Percentiles rank a stretch among this genome's conserved stretches.
These are phyloP conservation scores for Nemotelus nigrinus DNA, from an alignment of 2,888 invertebrate species.

Conservation along the genomic window DNA sequence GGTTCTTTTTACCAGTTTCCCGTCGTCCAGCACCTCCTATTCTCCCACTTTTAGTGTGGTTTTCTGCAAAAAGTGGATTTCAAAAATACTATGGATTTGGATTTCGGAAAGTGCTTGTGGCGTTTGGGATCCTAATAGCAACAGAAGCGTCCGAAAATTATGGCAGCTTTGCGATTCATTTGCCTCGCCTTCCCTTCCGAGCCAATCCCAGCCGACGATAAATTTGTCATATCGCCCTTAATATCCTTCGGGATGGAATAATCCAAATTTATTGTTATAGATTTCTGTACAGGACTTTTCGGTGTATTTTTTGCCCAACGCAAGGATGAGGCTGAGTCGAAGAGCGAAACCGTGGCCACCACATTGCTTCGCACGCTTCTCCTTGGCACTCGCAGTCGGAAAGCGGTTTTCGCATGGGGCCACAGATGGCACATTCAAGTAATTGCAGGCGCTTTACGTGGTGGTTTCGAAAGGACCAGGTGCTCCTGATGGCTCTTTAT, in stretches of 20 bases:
- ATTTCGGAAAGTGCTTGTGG: slow-evolving; percentile 15
- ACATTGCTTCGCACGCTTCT: slow-evolving; percentile 24
- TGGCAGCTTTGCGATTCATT: slow-evolving; percentile 51
- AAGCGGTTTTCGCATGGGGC: slow-evolving; percentile 48
- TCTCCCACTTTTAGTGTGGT: too few relatives aligned
- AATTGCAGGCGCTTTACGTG: slow-evolving; percentile 50
- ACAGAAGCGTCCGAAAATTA: slow-evolving; percentile 41
- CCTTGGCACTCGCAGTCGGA: slow-evolving; percentile 40
- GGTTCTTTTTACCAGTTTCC: slow-evolving; percentile 21
- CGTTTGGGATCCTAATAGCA: slow-evolving; percentile 27
- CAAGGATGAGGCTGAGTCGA: slow-evolving; percentile 9
- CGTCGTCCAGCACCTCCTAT: not conserved
- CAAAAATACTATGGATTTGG: slow-evolving; percentile 23
- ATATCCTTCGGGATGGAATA: slow-evolving; percentile 57
- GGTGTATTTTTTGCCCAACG: slow-evolving; percentile 29
- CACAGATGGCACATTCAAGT: slow-evolving; percentile 49
- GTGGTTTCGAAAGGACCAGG: slow-evolving; percentile 51
- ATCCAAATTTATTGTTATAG: slow-evolving; percentile 58
- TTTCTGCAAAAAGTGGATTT: slow-evolving; percentile 18
- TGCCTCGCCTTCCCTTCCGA: slow-evolving; percentile 40
- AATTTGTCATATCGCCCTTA: slow-evolving; percentile 60
- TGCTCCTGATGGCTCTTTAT: slow-evolving; percentile 52
- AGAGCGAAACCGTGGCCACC: slow-evolving; percentile 4
- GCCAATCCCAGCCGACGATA: slow-evolving; percentile 53
- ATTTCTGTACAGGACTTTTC: slow-evolving; percentile 52